A percentile compares a stretch with the other conserved stretches of the same genome.
Conservation (phyloP, 1,140 invertebrate species). For the Anastatus disparis region DNA sequence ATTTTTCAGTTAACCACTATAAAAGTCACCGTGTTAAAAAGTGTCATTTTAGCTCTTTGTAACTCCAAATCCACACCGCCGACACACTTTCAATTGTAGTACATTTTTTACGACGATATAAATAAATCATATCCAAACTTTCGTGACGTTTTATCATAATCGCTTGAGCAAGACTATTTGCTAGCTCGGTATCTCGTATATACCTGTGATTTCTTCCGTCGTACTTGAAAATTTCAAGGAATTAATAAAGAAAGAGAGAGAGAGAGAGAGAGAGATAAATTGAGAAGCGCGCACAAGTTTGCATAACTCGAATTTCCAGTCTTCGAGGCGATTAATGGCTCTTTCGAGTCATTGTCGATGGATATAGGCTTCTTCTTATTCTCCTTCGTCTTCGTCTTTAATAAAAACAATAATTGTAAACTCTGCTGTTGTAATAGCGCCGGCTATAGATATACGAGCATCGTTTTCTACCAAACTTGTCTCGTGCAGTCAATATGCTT, state of each 20-base stretch:
- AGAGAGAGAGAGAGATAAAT: not conserved
- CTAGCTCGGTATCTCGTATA: too few species aligned
- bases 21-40: too few species aligned
- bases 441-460: too few species aligned
- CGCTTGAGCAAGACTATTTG: too few species aligned
- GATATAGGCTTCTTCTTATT: not conserved
- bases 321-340: slow-evolving; percentile 5
- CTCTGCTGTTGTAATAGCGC: not conserved
- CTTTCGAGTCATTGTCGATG: slow-evolving; percentile 19
- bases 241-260: not conserved
- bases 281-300: slow-evolving; percentile 9
- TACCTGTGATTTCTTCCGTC: not conserved
- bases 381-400: not conserved
- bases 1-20: too few species aligned
- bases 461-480: too few species aligned
- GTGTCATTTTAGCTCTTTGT: too few species aligned
- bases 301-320: slow-evolving; percentile 45
- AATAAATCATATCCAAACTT: too few species aligned
- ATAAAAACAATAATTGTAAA: not conserved
- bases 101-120: too few species aligned
- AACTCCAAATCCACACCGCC: too few species aligned
- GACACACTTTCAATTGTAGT: too few species aligned
- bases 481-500: not conserved
- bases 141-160: too few species aligned
- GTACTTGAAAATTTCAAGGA: slow-evolving; percentile 28